Percentiles rank a stretch among this genome's conserved stretches.
Conservation (phyloP, 2,113 vertebrate genomes). For the Coryphaenoides rupestris region DNA sequence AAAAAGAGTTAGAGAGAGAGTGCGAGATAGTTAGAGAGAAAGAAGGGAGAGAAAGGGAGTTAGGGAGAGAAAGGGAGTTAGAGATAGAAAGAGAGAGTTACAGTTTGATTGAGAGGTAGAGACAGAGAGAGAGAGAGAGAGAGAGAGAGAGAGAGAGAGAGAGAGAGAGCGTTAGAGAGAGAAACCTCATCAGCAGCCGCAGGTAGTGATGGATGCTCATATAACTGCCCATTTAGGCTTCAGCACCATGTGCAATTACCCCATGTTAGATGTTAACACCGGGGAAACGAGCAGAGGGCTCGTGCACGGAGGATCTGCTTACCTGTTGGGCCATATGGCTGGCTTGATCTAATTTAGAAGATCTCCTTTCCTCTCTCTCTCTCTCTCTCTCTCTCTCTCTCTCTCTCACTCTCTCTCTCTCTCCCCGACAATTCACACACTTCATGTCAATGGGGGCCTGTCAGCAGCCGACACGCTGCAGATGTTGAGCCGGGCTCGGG, state of each 20-base stretch:
- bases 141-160: not conserved
- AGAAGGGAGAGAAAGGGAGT: no score
- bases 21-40: not conserved
- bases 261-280: slow-evolving; percentile 51
- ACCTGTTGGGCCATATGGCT: slow-evolving; percentile 51
- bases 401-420: slow-evolving; percentile 9
- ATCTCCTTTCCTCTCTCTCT: slow-evolving; percentile 19
- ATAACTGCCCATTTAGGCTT: slow-evolving; percentile 51
- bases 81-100: not conserved
- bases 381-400: slow-evolving; percentile 38
- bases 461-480: slow-evolving; percentile 60
- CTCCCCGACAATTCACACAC: slow-evolving; percentile 55
- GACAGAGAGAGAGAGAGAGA: not conserved
- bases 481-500: slow-evolving; percentile 55
- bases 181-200: no score
- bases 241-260: slow-evolving; percentile 54
- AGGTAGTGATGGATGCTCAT: slow-evolving; percentile 48
- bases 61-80: no score
- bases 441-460: slow-evolving; percentile 26
- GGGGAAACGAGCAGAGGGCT: slow-evolving; percentile 34
- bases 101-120: not conserved
- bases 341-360: slow-evolving; percentile 52
- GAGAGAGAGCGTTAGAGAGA: not conserved
- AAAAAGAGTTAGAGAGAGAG: not conserved
- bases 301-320: slow-evolving; percentile 52